Evolutionary conservation across 2,888 invertebrate species (phyloP).

Genomic region (Habroteleia sp.): DNA sequence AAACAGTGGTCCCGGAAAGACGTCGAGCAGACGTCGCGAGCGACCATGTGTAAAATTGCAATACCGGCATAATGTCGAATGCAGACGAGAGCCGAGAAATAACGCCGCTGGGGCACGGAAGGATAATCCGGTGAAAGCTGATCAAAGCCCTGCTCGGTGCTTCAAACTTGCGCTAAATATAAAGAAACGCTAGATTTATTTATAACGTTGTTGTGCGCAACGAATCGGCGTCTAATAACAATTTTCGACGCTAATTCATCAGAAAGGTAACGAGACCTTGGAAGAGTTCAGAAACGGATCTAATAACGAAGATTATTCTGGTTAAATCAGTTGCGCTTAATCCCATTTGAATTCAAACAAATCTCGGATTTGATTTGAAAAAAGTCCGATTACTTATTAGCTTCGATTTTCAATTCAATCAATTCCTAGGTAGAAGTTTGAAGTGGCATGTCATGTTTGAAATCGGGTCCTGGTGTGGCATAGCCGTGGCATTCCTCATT

Average conservation of each 20-base stretch:
- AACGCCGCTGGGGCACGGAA: conserved; percentile 30
- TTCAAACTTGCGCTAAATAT: conserved; percentile 32
- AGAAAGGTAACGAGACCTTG: no score
- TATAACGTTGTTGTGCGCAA: conserved; percentile 11
- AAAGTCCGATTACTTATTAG: no score
- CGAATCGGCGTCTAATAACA: conserved; percentile 10
- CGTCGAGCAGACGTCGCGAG: conserved; percentile 42
- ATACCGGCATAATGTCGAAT: conserved; percentile 58
- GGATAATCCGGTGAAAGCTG: conserved; percentile 59
- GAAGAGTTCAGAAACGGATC: no score
- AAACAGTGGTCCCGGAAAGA: conserved; percentile 14
- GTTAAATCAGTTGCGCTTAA: no score
- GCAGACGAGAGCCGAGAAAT: conserved; percentile 42
- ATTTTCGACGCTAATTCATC: conserved; percentile 32
- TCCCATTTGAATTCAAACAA: no score
- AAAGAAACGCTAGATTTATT: conserved; percentile 45
- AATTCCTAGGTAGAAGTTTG: no score
- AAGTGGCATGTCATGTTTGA: no score
- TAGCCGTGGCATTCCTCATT: no score
- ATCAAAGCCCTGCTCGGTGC: conserved; percentile 33
- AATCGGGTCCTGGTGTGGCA: no score
- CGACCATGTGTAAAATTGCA: conserved; percentile 62
- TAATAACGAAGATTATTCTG: no score
- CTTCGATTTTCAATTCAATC: no score
- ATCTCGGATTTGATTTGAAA: no score